Evolutionary conservation across 2,888 invertebrate species (phyloP), one percentile per base, ranked within the genome.

Genomic region (Andrena bicolor): DNA sequence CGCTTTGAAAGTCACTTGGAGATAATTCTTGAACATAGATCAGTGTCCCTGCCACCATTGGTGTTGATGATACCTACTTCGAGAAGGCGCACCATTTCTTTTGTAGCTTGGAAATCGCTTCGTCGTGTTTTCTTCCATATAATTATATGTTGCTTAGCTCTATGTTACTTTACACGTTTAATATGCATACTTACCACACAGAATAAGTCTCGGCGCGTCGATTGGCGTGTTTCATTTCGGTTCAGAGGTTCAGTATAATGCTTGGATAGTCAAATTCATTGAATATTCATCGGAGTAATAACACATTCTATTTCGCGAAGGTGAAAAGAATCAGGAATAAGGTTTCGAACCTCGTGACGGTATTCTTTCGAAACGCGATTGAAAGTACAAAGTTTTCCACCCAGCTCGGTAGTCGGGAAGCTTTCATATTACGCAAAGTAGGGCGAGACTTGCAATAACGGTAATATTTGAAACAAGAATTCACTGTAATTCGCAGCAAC

Each of bases 111-210:
- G 26, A 69, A 41, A 60, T 26, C 23, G 78, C 78, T 78, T 81
- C 3, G 65, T 68, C 60, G 20, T 53, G 20, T 65, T 81, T n/a
- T 35, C 35, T 69, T 79, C 49, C n/a, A 69, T 13, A 73, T 28
- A 41, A 26, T 56, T 69, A 26, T 78, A 30, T 61, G 64, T 65
- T 78, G 81, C 68, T 73, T 81, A 10, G 78, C 73, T 61, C 8
- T 64, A n/a, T 51, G 23, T 73, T 69, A 69, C 23, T 77, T 64
- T 78, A 60, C 26, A 16, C 10, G 13, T n/a, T 66, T 53, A 61
- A 70, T 60, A 20, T 10, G 23, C 28, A 28, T 8, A 41, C 41
- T 41, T 72, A 51, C 7, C 23, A 23, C 35, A 61, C 10, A 7
- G 23, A 68, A 20, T 35, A 48, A 64, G 35, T 56, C 51, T 6